Percentiles rank a stretch among this genome's conserved stretches.
Evolutionary conservation across 2,888 invertebrate species (phyloP).

Genomic region (Stegana nigrithorax): DNA sequence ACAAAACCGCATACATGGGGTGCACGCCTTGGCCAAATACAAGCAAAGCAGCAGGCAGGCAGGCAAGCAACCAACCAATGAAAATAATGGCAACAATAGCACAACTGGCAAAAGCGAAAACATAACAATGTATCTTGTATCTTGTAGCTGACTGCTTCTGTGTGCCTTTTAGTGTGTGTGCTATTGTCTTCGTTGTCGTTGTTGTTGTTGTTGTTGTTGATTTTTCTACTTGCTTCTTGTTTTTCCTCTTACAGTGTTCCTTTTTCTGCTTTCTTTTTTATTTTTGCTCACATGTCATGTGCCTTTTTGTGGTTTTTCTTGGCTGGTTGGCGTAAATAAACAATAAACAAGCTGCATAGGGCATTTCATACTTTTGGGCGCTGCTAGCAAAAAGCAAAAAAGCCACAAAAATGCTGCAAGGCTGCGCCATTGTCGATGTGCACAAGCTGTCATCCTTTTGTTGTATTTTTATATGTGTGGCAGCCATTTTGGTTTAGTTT

Average conservation of each 20-base stretch:
- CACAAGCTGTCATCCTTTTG: slow-evolving; percentile 27
- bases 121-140: slow-evolving; percentile 29
- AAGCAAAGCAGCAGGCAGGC: no score
- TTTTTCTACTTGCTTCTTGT: no score
- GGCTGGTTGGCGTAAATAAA: slow-evolving; percentile 60
- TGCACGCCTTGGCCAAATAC: not conserved
- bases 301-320: slow-evolving; percentile 57
- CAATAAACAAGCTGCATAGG: slow-evolving; percentile 53
- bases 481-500: not conserved
- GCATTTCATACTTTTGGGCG: slow-evolving; percentile 53
- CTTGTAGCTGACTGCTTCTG: slow-evolving; percentile 18
- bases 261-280: not conserved
- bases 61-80: slow-evolving; percentile 20
- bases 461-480: not conserved
- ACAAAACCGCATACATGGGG: slow-evolving; percentile 21
- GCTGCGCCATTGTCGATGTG: slow-evolving; percentile 44
- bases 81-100: slow-evolving; percentile 40
- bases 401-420: slow-evolving; percentile 58
- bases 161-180: not conserved
- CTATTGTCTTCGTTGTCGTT: slow-evolving; percentile 19
- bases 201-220: no score
- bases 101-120: slow-evolving; percentile 34
- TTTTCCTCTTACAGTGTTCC: no score
- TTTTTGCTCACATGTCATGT: slow-evolving; percentile 35
- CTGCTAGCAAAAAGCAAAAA: slow-evolving; percentile 57